A percentile compares a stretch with the other conserved stretches of the same genome.
Conservation (phyloP, 2,113 vertebrate species). For the Nannospalax galili region DNA sequence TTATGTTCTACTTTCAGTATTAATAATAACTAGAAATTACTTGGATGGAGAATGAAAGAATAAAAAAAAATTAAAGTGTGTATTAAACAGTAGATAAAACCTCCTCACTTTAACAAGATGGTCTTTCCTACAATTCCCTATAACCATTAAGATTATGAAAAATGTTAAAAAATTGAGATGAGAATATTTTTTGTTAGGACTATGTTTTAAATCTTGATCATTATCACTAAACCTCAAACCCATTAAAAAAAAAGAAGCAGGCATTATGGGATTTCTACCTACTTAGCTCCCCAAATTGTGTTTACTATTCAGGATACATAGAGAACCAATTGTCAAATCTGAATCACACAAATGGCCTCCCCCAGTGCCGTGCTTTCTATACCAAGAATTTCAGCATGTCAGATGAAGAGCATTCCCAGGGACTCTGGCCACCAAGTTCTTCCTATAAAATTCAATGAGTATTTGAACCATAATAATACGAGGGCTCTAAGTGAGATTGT, state of each 20-base stretch:
- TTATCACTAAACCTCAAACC: background rate
- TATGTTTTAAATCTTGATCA: background rate
- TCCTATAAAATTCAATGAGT: background rate
- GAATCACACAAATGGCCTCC: background rate
- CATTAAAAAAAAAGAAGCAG: background rate
- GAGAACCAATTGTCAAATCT: background rate
- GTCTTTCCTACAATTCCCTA: background rate
- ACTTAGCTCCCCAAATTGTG: background rate
- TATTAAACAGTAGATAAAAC: background rate
- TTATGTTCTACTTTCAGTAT: background rate
- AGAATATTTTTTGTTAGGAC: background rate
- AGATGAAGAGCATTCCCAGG: background rate
- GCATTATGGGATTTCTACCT: background rate
- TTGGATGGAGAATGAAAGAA: background rate
- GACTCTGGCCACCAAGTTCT: background rate
- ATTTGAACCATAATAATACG: background rate
- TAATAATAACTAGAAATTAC: background rate
- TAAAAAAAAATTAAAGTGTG: background rate
- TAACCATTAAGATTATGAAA: background rate
- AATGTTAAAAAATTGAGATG: background rate
- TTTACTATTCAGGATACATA: background rate
- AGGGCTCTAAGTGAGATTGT: background rate
- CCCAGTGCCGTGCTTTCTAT: background rate
- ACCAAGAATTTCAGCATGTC: background rate
- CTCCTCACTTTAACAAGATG: background rate